phyloP scores from a whole-genome alignment of 2,888 invertebrate genomes.

The Trilocha varians region DNA sequence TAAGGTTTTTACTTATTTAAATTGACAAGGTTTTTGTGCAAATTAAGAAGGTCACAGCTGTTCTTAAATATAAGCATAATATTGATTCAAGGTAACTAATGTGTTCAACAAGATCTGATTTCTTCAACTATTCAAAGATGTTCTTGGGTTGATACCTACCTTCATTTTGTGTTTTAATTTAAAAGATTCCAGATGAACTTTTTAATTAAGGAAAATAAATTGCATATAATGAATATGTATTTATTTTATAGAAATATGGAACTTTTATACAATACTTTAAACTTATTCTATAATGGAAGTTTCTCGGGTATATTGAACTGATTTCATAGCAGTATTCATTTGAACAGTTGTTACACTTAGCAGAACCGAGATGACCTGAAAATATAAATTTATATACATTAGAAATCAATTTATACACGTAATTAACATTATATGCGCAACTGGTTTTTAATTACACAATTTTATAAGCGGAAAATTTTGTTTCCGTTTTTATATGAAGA shows the following conservation, averaged over 20 bases:
- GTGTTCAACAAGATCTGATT: too few species aligned
- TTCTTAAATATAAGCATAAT: too few species aligned
- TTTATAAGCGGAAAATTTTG: background rate
- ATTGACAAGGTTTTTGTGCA: too few species aligned
- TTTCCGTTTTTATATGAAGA: too few species aligned
- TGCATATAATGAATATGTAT: background rate
- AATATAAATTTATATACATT: background rate
- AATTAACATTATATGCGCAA: background rate
- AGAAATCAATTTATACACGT: background rate
- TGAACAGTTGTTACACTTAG: background rate
- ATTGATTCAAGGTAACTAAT: too few species aligned
- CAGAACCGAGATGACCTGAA: background rate
- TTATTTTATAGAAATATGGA: background rate
- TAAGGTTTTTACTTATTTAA: too few species aligned
- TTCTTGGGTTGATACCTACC: too few species aligned
- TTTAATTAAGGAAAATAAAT: background rate
- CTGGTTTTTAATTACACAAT: background rate
- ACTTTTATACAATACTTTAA: background rate
- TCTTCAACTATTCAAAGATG: too few species aligned
- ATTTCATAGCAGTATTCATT: background rate
- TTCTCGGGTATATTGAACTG: background rate
- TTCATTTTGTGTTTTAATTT: too few species aligned
- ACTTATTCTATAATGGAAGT: background rate
- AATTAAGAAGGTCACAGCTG: too few species aligned
- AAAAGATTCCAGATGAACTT: too few species aligned